Evolutionary conservation across 2,888 invertebrate genomes (phyloP).

Genomic region (Tetragnatha montana): DNA sequence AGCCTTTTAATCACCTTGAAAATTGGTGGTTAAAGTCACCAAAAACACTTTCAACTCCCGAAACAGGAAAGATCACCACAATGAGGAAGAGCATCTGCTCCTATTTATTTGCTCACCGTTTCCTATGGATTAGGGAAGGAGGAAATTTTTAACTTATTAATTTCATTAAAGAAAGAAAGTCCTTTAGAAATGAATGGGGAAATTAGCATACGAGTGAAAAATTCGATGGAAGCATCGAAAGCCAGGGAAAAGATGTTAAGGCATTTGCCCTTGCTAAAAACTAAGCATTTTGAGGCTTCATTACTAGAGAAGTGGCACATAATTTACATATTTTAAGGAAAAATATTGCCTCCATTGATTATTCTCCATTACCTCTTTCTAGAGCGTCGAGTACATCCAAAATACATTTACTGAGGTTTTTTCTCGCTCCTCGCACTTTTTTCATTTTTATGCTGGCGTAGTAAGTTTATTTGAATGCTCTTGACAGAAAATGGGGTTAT

Average conservation of each 20-base stretch:
- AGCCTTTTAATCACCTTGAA: constrained; percentile 6
- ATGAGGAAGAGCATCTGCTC: background rate
- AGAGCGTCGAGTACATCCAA: constrained; percentile 12
- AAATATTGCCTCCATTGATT: constrained; percentile 6
- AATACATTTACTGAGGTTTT: constrained; percentile 16
- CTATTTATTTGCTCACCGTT: background rate
- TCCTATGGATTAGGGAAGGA: background rate
- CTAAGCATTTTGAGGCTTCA: constrained; percentile 7
- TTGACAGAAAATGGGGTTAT: too few relatives aligned
- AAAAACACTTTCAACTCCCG: background rate
- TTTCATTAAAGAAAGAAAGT: background rate
- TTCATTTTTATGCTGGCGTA: background rate
- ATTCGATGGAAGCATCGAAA: background rate
- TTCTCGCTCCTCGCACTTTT: background rate
- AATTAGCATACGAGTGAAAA: constrained; percentile 23
- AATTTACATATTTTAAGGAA: constrained; percentile 18
- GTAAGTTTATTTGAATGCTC: too few relatives aligned
- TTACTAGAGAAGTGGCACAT: constrained; percentile 1
- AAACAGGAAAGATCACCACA: background rate
- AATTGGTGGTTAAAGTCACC: background rate
- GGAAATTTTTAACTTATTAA: constrained; percentile 10
- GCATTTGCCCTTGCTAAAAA: constrained; percentile 8
- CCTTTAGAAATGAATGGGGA: background rate
- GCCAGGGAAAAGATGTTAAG: constrained; percentile 4
- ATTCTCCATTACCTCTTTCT: constrained; percentile 17